Evolutionary conservation across 2,888 invertebrate genomes (phyloP), one percentile per base, ranked within the genome.

Genomic region (Xestia sexstrigata): DNA sequence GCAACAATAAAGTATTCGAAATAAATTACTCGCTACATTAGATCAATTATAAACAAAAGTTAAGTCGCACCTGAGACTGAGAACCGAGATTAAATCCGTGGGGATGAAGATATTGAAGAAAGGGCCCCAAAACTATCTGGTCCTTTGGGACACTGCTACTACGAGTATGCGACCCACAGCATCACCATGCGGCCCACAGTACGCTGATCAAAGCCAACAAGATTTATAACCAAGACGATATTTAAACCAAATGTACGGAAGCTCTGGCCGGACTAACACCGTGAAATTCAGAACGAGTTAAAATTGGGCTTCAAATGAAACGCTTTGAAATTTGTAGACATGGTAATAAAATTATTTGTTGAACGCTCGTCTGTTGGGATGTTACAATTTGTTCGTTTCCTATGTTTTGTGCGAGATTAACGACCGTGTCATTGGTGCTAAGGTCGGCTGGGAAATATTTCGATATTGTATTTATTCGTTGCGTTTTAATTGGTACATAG

Each of bases 221-320:
- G 92, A 93, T 95, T 95, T 95, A 95, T 91, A 89, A 89, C 89
- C 83, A 80, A 86, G 76, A 85, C 89, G 90, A 89, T 91, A 91
- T 90, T 92, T 92, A 93, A 94, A 94, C 93, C 93, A 93, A 93
- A 93, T 90, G 92, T 90, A 92, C 93, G 94, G 93, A 93, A 93
- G 88, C 86, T 84, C 88, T 87, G 85, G 73, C 78, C 83, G 86
- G 91, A 91, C 79, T 92, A 92, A 89, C 88, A 89, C 88, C 87
- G 89, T 90, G 90, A 90, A 91, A 89, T 89, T 82, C 81, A 76
- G 84, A 88, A 85, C 76, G 82, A 81, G 85, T 88, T 88, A 88
- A 87, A 88, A 85, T 88, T 83, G 81, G 81, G 79, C 76, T 86
- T 83, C 78, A 79, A 84, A 87, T 86, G 78, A 84, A 84, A 87